These are phyloP conservation scores for Leptinotarsa tumamoca DNA, from an alignment of 2,888 invertebrate genomes.

Conservation along the genomic window DNA sequence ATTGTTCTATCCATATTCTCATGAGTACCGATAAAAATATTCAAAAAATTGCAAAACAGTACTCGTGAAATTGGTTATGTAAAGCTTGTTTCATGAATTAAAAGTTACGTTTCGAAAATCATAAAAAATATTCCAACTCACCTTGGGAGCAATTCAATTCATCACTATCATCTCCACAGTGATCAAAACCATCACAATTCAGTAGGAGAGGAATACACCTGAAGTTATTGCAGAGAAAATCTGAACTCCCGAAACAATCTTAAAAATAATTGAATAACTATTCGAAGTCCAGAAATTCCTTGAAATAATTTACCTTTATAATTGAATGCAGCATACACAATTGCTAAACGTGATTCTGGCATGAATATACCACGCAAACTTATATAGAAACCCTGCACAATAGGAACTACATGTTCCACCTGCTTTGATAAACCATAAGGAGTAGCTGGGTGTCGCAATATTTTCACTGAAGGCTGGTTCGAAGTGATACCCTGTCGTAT, in stretches of 20 bases:
- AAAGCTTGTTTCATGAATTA: neutral
- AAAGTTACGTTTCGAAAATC: neutral
- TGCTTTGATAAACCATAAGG: slow-evolving; percentile 56
- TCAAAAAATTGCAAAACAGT: too few relatives aligned
- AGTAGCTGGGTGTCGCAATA: slow-evolving; percentile 69
- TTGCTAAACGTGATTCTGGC: slow-evolving; percentile 73
- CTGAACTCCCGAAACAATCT: slow-evolving; percentile 77
- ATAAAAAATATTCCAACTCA: slow-evolving; percentile 43
- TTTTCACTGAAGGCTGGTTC: slow-evolving; percentile 72
- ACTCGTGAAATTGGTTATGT: neutral
- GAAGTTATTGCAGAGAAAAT: slow-evolving; percentile 79
- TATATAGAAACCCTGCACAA: slow-evolving; percentile 77
- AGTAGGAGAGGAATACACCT: slow-evolving; percentile 77
- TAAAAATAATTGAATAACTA: slow-evolving; percentile 43
- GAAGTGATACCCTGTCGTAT: slow-evolving; percentile 79
- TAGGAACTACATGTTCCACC: slow-evolving; percentile 73
- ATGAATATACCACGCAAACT: slow-evolving; percentile 75
- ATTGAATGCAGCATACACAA: slow-evolving; percentile 79
- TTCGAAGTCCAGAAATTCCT: neutral
- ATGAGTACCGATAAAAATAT: too few relatives aligned
- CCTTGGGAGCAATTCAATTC: slow-evolving; percentile 74
- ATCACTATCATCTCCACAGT: slow-evolving; percentile 81
- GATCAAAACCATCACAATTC: slow-evolving; percentile 81
- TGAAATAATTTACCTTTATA: slow-evolving; percentile 71
- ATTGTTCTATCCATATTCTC: too few relatives aligned